Evolutionary conservation across 2,888 invertebrate species (phyloP).

Genomic region (Horisme vitalbata): DNA sequence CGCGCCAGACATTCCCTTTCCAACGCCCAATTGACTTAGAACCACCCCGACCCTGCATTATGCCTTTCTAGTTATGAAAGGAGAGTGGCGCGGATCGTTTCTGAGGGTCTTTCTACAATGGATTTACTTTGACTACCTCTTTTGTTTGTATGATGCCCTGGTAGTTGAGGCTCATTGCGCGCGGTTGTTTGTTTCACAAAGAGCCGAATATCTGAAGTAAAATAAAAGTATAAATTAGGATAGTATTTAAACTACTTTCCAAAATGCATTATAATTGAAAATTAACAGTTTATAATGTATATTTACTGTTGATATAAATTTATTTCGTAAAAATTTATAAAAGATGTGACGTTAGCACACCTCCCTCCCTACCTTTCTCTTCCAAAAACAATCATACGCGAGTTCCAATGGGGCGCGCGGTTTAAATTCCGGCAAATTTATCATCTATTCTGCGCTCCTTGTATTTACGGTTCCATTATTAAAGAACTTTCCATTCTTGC

Average conservation of each 20-base stretch:
- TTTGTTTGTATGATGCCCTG: constrained; percentile 58
- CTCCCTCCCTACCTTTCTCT: constrained; percentile 11
- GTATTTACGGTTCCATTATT: constrained; percentile 73
- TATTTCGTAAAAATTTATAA: too few species aligned
- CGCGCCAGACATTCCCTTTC: constrained; percentile 73
- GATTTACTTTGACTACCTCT: constrained; percentile 50
- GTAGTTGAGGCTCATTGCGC: constrained; percentile 56
- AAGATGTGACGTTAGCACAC: too few species aligned
- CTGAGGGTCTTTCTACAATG: constrained; percentile 53
- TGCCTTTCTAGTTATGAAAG: constrained; percentile 41
- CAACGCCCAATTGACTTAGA: constrained; percentile 68
- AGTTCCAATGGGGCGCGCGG: constrained; percentile 25
- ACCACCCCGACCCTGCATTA: constrained; percentile 58
- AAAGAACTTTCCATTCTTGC: constrained; percentile 56
- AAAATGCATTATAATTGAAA: too few species aligned
- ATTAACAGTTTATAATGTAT: too few species aligned
- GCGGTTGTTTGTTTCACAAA: constrained; percentile 36
- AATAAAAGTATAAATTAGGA: too few species aligned
- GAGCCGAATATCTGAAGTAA: too few species aligned
- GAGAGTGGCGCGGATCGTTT: constrained; percentile 47
- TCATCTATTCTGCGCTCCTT: constrained; percentile 53
- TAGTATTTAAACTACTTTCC: too few species aligned
- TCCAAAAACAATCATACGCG: constrained; percentile 10
- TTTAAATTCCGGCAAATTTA: constrained; percentile 38
- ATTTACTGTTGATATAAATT: too few species aligned